Evolutionary conservation across 2,888 invertebrate genomes (phyloP).

Genomic region (Stegophylla sp.): DNA sequence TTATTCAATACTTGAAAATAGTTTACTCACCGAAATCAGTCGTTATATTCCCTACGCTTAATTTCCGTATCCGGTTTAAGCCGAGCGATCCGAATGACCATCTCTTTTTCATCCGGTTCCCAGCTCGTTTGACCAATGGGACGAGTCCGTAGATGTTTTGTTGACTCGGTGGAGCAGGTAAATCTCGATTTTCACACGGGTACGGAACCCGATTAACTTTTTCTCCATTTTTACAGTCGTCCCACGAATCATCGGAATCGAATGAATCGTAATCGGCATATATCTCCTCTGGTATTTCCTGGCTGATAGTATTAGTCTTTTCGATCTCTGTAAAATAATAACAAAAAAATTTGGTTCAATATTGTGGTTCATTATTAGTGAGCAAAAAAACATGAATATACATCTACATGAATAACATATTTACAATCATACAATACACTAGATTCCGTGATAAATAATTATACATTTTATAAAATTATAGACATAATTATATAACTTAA

Average conservation of each 20-base stretch:
- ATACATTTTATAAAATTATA: no score
- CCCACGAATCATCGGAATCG: conserved; percentile 41
- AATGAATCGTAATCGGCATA: conserved; percentile 51
- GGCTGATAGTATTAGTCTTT: neutral
- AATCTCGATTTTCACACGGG: conserved; percentile 40
- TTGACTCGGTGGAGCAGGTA: conserved; percentile 37
- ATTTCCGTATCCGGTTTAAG: conserved; percentile 61
- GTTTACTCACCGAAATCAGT: conserved; percentile 6
- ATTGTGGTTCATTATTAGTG: no score
- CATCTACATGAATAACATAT: no score
- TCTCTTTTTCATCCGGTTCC: conserved; percentile 62
- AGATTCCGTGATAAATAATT: no score
- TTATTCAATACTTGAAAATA: neutral
- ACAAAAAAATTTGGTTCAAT: no score
- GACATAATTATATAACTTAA: no score
- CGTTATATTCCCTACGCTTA: conserved; percentile 53
- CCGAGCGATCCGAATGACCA: conserved; percentile 62
- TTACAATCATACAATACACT: no score
- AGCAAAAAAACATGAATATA: no score
- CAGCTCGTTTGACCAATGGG: conserved; percentile 61
- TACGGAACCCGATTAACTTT: conserved; percentile 24
- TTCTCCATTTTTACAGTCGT: conserved; percentile 23
- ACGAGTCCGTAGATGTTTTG: conserved; percentile 60
- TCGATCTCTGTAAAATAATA: conserved; percentile 23
- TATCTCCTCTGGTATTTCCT: conserved; percentile 41